Conservation (phyloP, 2,888 invertebrate species). For the Ptychoptera albimana region DNA sequence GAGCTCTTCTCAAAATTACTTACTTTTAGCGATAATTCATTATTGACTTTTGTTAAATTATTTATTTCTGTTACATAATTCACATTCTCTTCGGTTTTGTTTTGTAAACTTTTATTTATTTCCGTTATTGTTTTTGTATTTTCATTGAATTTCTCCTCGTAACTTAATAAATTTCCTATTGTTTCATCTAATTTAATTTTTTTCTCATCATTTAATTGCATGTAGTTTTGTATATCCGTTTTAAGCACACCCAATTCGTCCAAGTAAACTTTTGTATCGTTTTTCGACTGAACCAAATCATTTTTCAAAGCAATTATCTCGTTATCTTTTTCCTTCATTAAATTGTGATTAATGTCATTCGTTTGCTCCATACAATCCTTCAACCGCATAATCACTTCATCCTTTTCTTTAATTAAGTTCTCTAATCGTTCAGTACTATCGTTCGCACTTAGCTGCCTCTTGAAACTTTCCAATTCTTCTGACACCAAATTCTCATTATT, state of each 20-base stretch:
- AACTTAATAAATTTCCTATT: neutral
- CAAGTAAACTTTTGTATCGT: constrained; percentile 17
- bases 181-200: neutral
- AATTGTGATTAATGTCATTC: constrained; percentile 10
- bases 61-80: neutral
- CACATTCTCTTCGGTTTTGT: constrained; percentile 6
- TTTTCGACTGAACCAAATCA: constrained; percentile 4
- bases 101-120: neutral
- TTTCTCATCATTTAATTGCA: constrained; percentile 17
- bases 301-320: constrained; percentile 7
- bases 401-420: constrained; percentile 15
- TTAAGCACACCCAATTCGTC: constrained; percentile 15
- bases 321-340: constrained; percentile 7
- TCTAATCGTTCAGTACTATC: constrained; percentile 10
- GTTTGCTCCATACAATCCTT: constrained; percentile 12
- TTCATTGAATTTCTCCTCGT: neutral
- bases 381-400: constrained; percentile 14
- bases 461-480: constrained; percentile 7
- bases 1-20: no score
- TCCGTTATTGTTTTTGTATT: neutral
- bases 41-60: constrained; percentile 3
- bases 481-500: constrained; percentile 13
- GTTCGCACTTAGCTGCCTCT: constrained; percentile 6
- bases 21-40: no score
- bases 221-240: constrained; percentile 19